These are phyloP conservation scores for Ptiloglossa arizonensis DNA, from an alignment of 1,140 invertebrate species.

Conservation along the genomic window DNA sequence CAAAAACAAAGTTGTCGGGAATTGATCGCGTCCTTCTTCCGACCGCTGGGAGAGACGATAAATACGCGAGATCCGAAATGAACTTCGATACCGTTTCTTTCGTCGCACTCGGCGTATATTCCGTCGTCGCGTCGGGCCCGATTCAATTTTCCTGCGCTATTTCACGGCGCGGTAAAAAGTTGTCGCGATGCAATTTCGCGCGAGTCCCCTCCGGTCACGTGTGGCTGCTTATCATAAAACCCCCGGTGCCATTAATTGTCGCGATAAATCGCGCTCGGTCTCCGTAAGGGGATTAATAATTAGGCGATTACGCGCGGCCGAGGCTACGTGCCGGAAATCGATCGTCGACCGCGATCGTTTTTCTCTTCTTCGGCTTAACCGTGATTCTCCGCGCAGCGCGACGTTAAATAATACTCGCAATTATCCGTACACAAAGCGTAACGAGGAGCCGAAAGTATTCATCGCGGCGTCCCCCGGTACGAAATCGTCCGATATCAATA, in stretches of 20 bases:
- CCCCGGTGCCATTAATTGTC: conserved; percentile 55
- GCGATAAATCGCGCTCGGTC: conserved; percentile 56
- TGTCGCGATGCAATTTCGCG: conserved; percentile 24
- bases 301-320: conserved; percentile 50
- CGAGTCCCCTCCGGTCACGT: neutral
- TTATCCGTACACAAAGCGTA: conserved; percentile 27
- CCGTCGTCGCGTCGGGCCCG: no score
- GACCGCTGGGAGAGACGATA: no score
- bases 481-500: no score
- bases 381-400: conserved; percentile 11
- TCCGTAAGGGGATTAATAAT: conserved; percentile 61
- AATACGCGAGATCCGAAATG: no score
- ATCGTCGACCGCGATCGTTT: conserved; percentile 44
- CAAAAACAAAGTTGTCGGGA: no score
- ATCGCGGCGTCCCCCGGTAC: neutral
- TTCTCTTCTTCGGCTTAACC: conserved; percentile 12
- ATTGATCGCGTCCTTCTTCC: no score
- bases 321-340: conserved; percentile 55
- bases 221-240: conserved; percentile 54
- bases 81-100: neutral
- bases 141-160: neutral
- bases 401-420: conserved; percentile 32
- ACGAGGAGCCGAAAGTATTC: conserved; percentile 4
- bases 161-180: neutral
- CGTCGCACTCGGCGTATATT: no score